These are phyloP conservation scores for Microctonus aethiopoides DNA, from an alignment of 2,888 invertebrate species.

Conservation along the genomic window DNA sequence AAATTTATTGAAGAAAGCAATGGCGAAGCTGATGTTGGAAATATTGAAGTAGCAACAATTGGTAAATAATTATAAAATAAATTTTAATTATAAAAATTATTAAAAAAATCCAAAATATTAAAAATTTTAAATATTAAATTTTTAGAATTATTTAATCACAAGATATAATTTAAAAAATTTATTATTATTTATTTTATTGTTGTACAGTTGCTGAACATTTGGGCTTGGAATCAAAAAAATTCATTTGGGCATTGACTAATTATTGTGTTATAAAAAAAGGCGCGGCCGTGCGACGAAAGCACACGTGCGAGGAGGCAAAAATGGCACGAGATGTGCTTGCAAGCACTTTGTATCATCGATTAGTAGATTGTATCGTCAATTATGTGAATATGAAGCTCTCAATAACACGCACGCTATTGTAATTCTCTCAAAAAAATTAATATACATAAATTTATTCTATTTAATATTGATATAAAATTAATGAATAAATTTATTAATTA, in stretches of 20 bases:
- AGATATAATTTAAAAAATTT: too few relatives aligned
- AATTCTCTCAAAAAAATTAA: conserved; percentile 61
- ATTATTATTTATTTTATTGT: too few relatives aligned
- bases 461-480: not conserved
- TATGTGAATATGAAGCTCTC: conserved; percentile 86
- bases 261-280: conserved; percentile 85
- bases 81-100: not conserved
- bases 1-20: conserved; percentile 77
- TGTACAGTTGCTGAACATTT: conserved; percentile 80
- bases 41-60: conserved; percentile 76
- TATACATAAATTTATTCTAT: not conserved
- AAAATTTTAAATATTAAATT: not conserved
- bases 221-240: conserved; percentile 82
- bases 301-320: conserved; percentile 83
- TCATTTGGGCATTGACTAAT: conserved; percentile 86
- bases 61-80: conserved; percentile 52
- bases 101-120: too few relatives aligned
- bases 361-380: conserved; percentile 91
- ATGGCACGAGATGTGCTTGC: conserved; percentile 88
- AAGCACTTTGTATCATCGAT: conserved; percentile 83
- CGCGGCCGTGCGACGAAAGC: conserved; percentile 74
- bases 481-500: not conserved
- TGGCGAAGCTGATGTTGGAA: conserved; percentile 78
- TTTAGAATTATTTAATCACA: too few relatives aligned
- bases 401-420: conserved; percentile 88